Percentiles rank a stretch among this genome's conserved stretches.
phyloP scores from a whole-genome alignment of 1,140 invertebrate species.

The Aphis gossypii region DNA sequence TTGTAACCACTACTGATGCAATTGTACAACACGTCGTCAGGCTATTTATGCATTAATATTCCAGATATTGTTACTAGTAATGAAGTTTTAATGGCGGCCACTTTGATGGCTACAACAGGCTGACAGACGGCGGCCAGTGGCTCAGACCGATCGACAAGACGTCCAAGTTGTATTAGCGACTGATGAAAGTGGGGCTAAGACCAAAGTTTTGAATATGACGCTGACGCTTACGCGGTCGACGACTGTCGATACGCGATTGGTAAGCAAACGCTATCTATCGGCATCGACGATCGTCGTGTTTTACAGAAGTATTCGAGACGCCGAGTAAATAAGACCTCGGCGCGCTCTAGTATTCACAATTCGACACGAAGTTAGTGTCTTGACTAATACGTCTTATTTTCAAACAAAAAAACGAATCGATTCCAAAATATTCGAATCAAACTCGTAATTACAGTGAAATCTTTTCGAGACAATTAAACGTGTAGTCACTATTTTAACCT shows the following conservation, averaged over 20 bases:
- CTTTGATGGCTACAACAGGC: no score
- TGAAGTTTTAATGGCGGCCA: no score
- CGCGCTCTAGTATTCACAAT: background rate
- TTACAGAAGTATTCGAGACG: background rate
- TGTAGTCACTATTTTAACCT: background rate
- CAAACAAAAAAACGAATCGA: background rate
- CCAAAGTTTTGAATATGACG: no score
- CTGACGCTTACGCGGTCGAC: background rate
- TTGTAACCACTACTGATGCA: slow-evolving; percentile 56
- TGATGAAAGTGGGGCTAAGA: background rate
- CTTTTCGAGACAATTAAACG: background rate
- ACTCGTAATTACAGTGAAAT: background rate
- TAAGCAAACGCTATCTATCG: background rate
- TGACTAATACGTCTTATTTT: background rate
- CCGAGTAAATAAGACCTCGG: background rate
- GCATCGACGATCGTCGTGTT: background rate
- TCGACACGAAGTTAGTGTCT: background rate
- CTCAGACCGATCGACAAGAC: no score
- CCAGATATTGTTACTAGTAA: rapidly evolving
- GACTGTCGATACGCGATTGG: background rate
- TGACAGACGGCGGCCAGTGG: no score
- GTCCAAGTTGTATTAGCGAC: rapidly evolving
- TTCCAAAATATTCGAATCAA: background rate
- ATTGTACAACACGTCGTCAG: background rate
- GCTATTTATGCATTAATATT: background rate